Evolutionary conservation across 2,888 invertebrate genomes (phyloP), one percentile per base, ranked within the genome.

Genomic region (Sinotaia quadrata): DNA sequence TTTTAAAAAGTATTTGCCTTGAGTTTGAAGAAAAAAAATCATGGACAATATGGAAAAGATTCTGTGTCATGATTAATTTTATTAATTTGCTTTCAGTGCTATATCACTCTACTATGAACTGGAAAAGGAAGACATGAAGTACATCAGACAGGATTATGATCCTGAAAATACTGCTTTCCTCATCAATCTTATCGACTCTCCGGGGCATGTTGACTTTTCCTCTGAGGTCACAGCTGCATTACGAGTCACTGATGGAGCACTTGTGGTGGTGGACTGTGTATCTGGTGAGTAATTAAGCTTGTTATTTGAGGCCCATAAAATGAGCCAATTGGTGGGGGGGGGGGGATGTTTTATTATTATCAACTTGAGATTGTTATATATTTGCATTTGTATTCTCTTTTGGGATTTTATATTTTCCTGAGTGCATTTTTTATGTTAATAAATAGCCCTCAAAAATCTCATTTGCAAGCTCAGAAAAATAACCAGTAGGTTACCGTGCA

Each of bases 201-300:
- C 99, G 81, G 99, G 99, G 79, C 99, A 99, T 94, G 99, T 99
- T 87, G 99, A 99, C 91, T 99, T 99, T 91, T 98, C 98, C 4
- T 97, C 97, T 78, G 98, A 99, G 91, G 99, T 99, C 80, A 99
- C 99, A 67, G 99, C 99, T 85, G 99, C 99, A 81, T 94, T 99
- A 78, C 96, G 99, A 91, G 99, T 99, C 60, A 99, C 99, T 87
- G 99, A 99, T 90, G 99, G 99, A 89, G 99, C 99, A 84, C 93
- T 99, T 73, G 99, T 99, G 67, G 99, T 99, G 61, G 99, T 99
- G 8, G 99, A 99, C 90, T 99, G 99, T 90, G 99, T 99, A 65
- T 98, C 98, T 83, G 98, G 97, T 97, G 89, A 87, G 91, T 89
- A 24, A 29, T 65, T 49, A 37, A 21, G 18, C n/a, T n/a, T n/a